Conservation (phyloP, 2,888 invertebrate species). For the Erpobdella octoculata region DNA sequence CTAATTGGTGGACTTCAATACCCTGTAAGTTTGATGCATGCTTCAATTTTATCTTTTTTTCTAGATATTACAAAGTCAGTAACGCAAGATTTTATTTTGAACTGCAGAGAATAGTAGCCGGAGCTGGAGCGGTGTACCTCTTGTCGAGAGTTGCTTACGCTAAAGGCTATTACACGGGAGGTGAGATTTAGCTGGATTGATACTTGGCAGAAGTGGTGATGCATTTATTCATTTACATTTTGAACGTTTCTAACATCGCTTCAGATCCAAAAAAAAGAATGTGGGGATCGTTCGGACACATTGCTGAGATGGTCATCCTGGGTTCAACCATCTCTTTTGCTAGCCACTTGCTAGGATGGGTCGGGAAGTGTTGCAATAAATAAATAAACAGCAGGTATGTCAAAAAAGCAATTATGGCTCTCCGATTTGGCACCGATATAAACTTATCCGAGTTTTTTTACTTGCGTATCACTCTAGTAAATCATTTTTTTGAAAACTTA, state of each 20-base stretch:
- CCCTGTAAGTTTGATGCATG: conserved; percentile 47
- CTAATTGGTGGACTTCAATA: conserved; percentile 53
- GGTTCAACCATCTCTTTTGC: conserved; percentile 34
- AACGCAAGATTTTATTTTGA: neutral
- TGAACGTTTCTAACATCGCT: neutral
- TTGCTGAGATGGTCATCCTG: conserved; percentile 46
- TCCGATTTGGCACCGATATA: too few relatives aligned
- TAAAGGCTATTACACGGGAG: conserved; percentile 54
- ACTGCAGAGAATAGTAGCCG: conserved; percentile 33
- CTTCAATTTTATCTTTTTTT: conserved; percentile 1
- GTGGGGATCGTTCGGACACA: conserved; percentile 43
- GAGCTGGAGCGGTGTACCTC: conserved; percentile 38
- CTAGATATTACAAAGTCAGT: neutral
- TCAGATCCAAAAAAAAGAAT: conserved; percentile 46
- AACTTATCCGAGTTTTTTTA: too few relatives aligned
- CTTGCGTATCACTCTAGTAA: too few relatives aligned
- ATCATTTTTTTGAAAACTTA: too few relatives aligned
- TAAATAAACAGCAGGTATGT: too few relatives aligned
- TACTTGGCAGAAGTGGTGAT: too few relatives aligned
- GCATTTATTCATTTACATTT: neutral
- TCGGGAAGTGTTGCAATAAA: neutral
- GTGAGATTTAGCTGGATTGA: conserved; percentile 40
- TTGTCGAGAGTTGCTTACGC: conserved; percentile 53
- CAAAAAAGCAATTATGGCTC: too few relatives aligned
- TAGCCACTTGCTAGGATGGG: conserved; percentile 32